These are phyloP conservation scores for Drosophila differens DNA, from an alignment of 2,888 invertebrate species.

Conservation along the genomic window DNA sequence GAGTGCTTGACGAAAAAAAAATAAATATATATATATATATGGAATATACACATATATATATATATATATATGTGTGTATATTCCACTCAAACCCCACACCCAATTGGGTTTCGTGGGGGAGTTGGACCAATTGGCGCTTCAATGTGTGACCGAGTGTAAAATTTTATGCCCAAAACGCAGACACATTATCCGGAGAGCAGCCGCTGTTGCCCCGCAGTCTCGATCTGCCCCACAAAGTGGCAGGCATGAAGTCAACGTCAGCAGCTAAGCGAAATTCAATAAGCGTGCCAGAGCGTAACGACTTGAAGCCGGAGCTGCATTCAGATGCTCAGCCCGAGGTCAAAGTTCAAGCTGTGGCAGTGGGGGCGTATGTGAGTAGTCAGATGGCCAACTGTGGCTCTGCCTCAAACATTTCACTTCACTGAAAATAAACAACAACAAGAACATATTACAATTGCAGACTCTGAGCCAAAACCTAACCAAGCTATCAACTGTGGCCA, in stretches of 20 bases:
- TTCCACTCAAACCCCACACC: not conserved
- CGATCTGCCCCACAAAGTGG: conserved; percentile 57
- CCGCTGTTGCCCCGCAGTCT: conserved; percentile 75
- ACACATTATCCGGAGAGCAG: conserved; percentile 66
- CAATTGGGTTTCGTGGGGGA: not conserved
- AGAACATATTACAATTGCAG: conserved; percentile 60
- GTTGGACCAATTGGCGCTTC: conserved; percentile 5
- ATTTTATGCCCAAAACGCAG: conserved; percentile 67
- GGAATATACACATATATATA: not conserved
- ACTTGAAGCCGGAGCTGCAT: conserved; percentile 26
- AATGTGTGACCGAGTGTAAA: conserved; percentile 50
- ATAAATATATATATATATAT: not conserved
- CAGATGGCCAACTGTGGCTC: conserved; percentile 21
- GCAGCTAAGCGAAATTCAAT: conserved; percentile 71
- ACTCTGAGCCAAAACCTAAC: conserved; percentile 31
- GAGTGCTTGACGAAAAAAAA: conserved; percentile 15
- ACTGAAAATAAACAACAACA: conserved; percentile 11
- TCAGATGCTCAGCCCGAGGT: conserved; percentile 24
- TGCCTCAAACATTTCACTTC: not conserved
- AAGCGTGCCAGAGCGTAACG: conserved; percentile 69
- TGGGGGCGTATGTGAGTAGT: conserved; percentile 39
- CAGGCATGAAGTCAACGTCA: conserved; percentile 29
- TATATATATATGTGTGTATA: not conserved
- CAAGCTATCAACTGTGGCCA: conserved; percentile 66
- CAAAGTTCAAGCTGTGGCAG: conserved; percentile 43